phyloP scores from a whole-genome alignment of 53 echinoderm and acorn worm genomes.

The Henricia sp. region DNA sequence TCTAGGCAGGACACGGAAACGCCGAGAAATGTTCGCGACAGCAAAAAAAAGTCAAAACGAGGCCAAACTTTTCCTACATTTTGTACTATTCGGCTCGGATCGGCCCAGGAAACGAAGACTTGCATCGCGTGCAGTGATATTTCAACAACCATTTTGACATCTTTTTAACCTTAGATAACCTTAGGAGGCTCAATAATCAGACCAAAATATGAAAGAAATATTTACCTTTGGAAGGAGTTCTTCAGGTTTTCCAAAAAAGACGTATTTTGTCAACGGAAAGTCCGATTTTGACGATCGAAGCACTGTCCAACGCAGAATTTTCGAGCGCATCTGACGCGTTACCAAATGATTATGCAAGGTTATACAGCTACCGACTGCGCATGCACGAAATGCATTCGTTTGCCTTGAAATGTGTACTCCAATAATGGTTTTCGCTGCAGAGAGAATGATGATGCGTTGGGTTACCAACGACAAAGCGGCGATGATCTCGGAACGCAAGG shows the following conservation, averaged over 20 bases:
- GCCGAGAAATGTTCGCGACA: background rate
- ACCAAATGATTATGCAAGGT: background rate
- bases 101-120: background rate
- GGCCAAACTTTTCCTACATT: background rate
- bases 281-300: background rate
- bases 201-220: background rate
- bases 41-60: background rate
- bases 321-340: background rate
- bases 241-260: background rate
- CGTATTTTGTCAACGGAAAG: background rate
- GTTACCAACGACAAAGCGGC: constrained; percentile 2
- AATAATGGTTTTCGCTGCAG: background rate
- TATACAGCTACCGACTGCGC: background rate
- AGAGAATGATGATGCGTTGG: background rate
- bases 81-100: background rate
- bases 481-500: background rate
- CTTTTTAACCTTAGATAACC: background rate
- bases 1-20: background rate
- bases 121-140: background rate
- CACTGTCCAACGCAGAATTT: background rate
- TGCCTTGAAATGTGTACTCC: background rate
- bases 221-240: background rate
- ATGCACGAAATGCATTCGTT: background rate
- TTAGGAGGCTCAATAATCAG: background rate
- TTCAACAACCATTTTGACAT: background rate